These are phyloP conservation scores for Pseudoatta argentina DNA, from an alignment of 1,140 invertebrate genomes.

Conservation along the genomic window DNA sequence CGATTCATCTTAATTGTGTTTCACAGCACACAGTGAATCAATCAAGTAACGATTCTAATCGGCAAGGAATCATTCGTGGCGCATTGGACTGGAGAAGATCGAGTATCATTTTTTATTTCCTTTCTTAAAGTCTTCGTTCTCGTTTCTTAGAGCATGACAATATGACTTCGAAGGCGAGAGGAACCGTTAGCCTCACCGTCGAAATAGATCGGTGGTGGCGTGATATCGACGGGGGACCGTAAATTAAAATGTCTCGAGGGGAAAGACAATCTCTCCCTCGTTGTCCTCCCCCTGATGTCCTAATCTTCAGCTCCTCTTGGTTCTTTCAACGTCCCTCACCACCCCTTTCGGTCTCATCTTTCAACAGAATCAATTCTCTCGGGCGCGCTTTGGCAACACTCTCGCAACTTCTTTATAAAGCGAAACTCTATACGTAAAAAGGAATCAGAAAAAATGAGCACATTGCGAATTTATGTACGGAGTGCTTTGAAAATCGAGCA, in stretches of 20 bases:
- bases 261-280: slow-evolving; percentile 43
- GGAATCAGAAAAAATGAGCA: background rate
- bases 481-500: background rate
- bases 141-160: slow-evolving; percentile 38
- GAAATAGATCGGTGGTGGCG: slow-evolving; percentile 70
- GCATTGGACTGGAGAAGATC: slow-evolving; percentile 26
- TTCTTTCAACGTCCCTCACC: slow-evolving; percentile 26
- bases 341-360: slow-evolving; percentile 59
- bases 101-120: slow-evolving; percentile 17
- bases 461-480: background rate
- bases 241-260: slow-evolving; percentile 80
- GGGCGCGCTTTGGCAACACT: slow-evolving; percentile 70
- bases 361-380: slow-evolving; percentile 73
- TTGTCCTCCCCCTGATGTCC: slow-evolving; percentile 13
- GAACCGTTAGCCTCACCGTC: background rate
- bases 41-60: background rate
- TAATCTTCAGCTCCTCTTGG: slow-evolving; percentile 56
- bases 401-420: slow-evolving; percentile 65
- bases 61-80: background rate
- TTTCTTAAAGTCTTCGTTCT: background rate
- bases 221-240: slow-evolving; percentile 70
- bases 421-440: slow-evolving; percentile 1
- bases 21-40: background rate
- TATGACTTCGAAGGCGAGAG: slow-evolving; percentile 54
- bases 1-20: slow-evolving; percentile 26